phyloP scores from a whole-genome alignment of 2,113 vertebrate genomes.

The Istiophorus platypterus region DNA sequence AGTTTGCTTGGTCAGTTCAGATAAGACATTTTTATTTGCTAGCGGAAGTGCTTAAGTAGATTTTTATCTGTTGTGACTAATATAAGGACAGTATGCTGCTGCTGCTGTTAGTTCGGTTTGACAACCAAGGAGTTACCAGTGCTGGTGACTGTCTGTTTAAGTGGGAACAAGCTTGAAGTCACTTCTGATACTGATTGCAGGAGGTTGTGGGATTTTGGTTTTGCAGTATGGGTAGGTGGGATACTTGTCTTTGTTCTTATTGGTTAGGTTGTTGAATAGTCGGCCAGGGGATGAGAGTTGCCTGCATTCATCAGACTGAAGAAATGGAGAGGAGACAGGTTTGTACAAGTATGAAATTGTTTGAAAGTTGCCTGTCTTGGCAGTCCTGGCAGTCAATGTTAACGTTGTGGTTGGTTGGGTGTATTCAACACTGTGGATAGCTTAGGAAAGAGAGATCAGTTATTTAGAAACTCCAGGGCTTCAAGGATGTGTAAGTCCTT shows the following conservation, averaged over 20 bases:
- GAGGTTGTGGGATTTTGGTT: slow-evolving; percentile 5
- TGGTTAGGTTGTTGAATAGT: background rate
- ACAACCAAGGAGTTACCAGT: slow-evolving; percentile 4
- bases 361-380: slow-evolving; percentile 28
- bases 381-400: slow-evolving; percentile 11
- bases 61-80: slow-evolving; percentile 30
- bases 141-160: background rate
- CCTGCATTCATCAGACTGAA: slow-evolving; percentile 28
- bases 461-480: slow-evolving; percentile 22
- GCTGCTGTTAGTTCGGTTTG: slow-evolving; percentile 33
- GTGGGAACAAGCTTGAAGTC: slow-evolving; percentile 7
- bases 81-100: slow-evolving; percentile 13
- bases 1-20: slow-evolving; percentile 11
- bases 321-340: slow-evolving; percentile 26
- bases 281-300: background rate
- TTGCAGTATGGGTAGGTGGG: background rate
- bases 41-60: background rate
- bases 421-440: slow-evolving; percentile 20
- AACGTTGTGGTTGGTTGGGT: slow-evolving; percentile 25
- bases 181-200: slow-evolving; percentile 4
- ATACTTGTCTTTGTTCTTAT: background rate
- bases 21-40: background rate
- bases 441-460: slow-evolving; percentile 18
- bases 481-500: slow-evolving; percentile 7
- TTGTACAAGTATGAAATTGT: slow-evolving; percentile 50